A percentile compares a stretch with the other conserved stretches of the same genome.
phyloP scores from a whole-genome alignment of 2,113 vertebrate genomes.

The Prionailurus viverrinus region DNA sequence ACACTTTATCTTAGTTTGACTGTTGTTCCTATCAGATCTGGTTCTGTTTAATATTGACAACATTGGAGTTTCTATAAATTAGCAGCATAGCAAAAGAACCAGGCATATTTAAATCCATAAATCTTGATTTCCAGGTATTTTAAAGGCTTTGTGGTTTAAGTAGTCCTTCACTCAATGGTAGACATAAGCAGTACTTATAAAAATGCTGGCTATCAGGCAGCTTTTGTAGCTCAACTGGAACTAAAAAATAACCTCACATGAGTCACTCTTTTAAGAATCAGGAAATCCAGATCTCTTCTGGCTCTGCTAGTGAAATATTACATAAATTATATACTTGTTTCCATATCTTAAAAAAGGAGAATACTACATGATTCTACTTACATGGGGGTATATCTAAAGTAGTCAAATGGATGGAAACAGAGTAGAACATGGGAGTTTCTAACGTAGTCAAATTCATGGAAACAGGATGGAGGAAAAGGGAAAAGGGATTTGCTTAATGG shows the following conservation, averaged over 20 bases:
- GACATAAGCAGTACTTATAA: constrained; percentile 50
- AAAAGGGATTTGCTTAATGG: neutral
- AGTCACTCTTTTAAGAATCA: constrained; percentile 40
- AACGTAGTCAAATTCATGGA: constrained; percentile 28
- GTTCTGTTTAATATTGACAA: constrained; percentile 65
- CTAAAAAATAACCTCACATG: constrained; percentile 35
- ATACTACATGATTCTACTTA: neutral
- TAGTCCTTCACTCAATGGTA: constrained; percentile 43
- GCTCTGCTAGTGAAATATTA: neutral
- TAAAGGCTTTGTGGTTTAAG: constrained; percentile 71
- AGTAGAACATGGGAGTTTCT: neutral
- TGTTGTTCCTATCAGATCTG: constrained; percentile 43
- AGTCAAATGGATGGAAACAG: constrained; percentile 36
- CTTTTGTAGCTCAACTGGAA: constrained; percentile 23
- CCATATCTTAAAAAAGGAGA: neutral
- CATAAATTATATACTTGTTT: neutral
- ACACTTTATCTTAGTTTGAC: constrained; percentile 58
- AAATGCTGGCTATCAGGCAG: constrained; percentile 48
- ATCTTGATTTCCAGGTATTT: constrained; percentile 64
- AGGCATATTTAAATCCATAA: constrained; percentile 59
- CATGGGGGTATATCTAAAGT: neutral
- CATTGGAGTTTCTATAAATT: constrained; percentile 54
- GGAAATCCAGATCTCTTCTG: constrained; percentile 34
- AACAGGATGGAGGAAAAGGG: neutral
- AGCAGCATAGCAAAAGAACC: constrained; percentile 28